phyloP scores from a whole-genome alignment of 2,113 vertebrate genomes.

The Amphilophus citrinellus region DNA sequence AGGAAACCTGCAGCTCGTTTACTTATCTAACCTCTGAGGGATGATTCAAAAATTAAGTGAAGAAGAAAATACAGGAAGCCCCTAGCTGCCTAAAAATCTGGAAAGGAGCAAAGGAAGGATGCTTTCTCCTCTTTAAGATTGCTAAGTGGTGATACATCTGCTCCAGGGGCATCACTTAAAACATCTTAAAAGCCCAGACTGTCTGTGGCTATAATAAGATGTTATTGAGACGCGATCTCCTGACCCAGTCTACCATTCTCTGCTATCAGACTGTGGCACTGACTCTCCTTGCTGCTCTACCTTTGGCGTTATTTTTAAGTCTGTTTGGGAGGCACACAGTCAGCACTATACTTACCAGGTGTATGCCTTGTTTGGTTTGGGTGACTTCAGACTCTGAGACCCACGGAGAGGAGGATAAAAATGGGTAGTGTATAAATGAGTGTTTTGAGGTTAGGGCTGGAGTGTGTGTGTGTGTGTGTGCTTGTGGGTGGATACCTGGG shows the following conservation, averaged over 20 bases:
- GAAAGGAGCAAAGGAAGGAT: neutral
- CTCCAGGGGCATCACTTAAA: slow-evolving; percentile 64
- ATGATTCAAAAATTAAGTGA: slow-evolving; percentile 5
- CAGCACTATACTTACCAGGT: slow-evolving; percentile 71
- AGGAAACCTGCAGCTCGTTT: neutral
- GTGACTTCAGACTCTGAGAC: slow-evolving; percentile 29
- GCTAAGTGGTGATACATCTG: slow-evolving; percentile 52
- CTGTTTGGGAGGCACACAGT: slow-evolving; percentile 57
- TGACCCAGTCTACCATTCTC: slow-evolving; percentile 42
- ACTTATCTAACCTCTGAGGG: neutral
- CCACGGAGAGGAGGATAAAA: slow-evolving; percentile 42
- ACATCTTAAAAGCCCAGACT: slow-evolving; percentile 74
- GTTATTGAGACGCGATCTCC: slow-evolving; percentile 70
- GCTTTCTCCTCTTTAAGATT: slow-evolving; percentile 17
- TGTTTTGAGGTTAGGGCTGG: slow-evolving; percentile 60
- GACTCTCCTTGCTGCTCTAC: slow-evolving; percentile 49
- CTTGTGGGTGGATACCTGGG: slow-evolving; percentile 63
- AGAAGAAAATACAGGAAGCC: neutral
- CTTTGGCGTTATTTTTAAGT: slow-evolving; percentile 74
- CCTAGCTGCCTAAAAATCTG: neutral
- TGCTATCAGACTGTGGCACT: slow-evolving; percentile 53
- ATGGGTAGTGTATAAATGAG: slow-evolving; percentile 62
- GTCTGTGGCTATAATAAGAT: slow-evolving; percentile 73
- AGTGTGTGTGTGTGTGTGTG: slow-evolving; percentile 43
- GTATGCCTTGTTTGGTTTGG: slow-evolving; percentile 46